These are phyloP conservation scores for Tenthredo livida DNA, from an alignment of 2,888 invertebrate genomes.

Conservation along the genomic window DNA sequence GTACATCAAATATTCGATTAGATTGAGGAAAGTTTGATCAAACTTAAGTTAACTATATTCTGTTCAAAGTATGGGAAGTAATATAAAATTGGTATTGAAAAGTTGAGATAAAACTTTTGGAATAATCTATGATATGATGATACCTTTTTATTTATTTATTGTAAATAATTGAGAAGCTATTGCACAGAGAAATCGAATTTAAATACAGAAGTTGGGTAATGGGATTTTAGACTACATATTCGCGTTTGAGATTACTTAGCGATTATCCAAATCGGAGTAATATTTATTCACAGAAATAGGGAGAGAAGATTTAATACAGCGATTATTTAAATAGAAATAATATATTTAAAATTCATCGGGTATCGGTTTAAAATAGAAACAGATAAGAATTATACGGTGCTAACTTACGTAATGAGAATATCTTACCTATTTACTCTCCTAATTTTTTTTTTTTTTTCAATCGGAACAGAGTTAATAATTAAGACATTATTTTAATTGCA, in stretches of 20 bases:
- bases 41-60: neutral
- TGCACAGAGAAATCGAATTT: neutral
- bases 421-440: neutral
- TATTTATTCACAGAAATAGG: neutral
- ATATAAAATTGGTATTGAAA: neutral
- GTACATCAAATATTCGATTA: neutral
- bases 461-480: slow-evolving; percentile 13
- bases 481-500: neutral
- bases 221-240: slow-evolving; percentile 3
- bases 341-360: neutral
- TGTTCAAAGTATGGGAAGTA: neutral
- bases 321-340: neutral
- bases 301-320: neutral
- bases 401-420: slow-evolving; percentile 28
- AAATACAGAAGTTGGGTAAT: slow-evolving; percentile 12
- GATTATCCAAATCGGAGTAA: neutral
- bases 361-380: neutral
- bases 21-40: neutral
- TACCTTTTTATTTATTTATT: neutral
- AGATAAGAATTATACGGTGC: slow-evolving; percentile 29
- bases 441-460: neutral
- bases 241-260: neutral
- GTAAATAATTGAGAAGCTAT: slow-evolving; percentile 12
- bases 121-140: slow-evolving; percentile 39
- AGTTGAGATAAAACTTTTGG: neutral